Evolutionary conservation across 1,140 invertebrate genomes (phyloP), one percentile per base, ranked within the genome.

Genomic region (Eubasilissa regina): DNA sequence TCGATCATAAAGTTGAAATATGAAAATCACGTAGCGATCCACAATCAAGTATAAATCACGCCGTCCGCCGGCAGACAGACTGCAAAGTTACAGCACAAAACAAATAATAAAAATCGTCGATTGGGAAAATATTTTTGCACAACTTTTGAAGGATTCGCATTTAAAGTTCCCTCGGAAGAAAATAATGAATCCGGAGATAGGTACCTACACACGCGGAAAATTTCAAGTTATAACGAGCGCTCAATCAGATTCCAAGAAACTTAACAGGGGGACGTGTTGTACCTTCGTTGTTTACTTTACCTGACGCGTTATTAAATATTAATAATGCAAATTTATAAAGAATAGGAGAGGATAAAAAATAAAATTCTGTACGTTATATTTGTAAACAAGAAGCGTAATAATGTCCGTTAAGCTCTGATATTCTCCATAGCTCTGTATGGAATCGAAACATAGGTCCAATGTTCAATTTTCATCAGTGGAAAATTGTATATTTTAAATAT

Each of bases 11-110:
- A 66, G 43, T 17, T 70, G 13, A 75, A 75, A 58, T 58, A 60
- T 75, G 21, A 62, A 72, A 48, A 17, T 17, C 58, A 76, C 56
- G 75, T 76, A 13, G 15, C 43, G 17, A 45, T 76, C 58, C 25
- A 66, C 75, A 76, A 76, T 76, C 75, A 53, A n/a, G 58, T 44
- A 76, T 25, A 76, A 62, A 58, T 62, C 75, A 76, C 75, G 75
- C 64, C 53, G 73, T 44, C 43, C 58, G 47, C 17, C 48, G 75
- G 19, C 53, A 35, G 73, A 19, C 73, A 11, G 47, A 47, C 58
- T 64, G 17, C 47, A 76, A 76, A 76, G 44, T 76, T 76, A 21
- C 45, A 21, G 9, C 44, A 25, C 43, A 35, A 56, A 56, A 48
- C 35, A 70, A 44, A 70, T 73, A 44, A 70, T 73, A 73, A 73